These are phyloP conservation scores for Sandelia bainsii DNA, from an alignment of 2,797 vertebrate genomes.

Conservation along the genomic window DNA sequence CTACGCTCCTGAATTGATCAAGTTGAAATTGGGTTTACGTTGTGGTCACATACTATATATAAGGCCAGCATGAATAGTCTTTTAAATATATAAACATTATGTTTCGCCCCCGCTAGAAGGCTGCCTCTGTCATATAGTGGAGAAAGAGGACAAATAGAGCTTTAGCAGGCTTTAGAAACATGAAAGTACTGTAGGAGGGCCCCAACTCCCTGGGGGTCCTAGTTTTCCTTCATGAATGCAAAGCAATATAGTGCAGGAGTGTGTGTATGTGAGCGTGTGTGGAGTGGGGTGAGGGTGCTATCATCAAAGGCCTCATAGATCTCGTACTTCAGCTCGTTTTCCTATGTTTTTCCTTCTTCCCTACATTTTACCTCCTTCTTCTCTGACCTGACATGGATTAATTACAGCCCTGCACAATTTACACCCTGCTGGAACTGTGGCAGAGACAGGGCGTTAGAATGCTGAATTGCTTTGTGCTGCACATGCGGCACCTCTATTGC, in stretches of 20 bases:
- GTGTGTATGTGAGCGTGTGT: conserved; percentile 23
- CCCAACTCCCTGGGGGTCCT: conserved; percentile 70
- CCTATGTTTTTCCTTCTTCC: conserved; percentile 30
- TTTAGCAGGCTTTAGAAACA: conserved; percentile 77
- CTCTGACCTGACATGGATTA: conserved; percentile 83
- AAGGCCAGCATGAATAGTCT: conserved; percentile 64
- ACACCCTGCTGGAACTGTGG: conserved; percentile 75
- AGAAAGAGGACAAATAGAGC: conserved; percentile 65
- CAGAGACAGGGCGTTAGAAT: conserved; percentile 75
- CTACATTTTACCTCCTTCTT: conserved; percentile 31
- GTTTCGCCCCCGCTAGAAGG: conserved; percentile 48
- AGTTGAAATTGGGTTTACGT: conserved; percentile 71
- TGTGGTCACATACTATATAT: conserved; percentile 66
- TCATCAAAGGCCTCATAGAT: conserved; percentile 76
- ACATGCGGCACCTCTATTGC: conserved; percentile 57
- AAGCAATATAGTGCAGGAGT: conserved; percentile 59
- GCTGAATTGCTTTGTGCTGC: conserved; percentile 73
- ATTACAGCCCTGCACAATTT: conserved; percentile 83
- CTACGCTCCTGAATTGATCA: conserved; percentile 62
- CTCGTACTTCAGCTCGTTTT: conserved; percentile 76
- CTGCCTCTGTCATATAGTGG: conserved; percentile 53
- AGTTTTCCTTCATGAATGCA: conserved; percentile 77
- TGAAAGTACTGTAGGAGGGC: conserved; percentile 79
- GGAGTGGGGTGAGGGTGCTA: conserved; percentile 54
- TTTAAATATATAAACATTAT: conserved; percentile 62